These are phyloP conservation scores for Chrysemys picta DNA, from an alignment of 2,113 vertebrate genomes.

Conservation along the genomic window DNA sequence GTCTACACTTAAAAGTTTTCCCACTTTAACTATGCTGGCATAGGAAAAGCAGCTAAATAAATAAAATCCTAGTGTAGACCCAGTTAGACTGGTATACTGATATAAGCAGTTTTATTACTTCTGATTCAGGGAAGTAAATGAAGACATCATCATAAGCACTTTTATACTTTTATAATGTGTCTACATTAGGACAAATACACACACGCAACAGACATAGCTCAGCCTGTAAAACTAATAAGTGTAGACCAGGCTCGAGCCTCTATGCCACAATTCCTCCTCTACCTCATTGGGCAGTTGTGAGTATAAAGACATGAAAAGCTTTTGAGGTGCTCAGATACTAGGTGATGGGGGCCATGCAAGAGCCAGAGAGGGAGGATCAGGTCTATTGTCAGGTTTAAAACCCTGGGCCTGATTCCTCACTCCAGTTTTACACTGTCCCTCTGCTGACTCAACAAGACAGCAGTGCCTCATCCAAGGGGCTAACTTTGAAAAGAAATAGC, in stretches of 20 bases:
- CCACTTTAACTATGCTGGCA: fast-evolving
- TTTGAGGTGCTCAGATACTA: not conserved
- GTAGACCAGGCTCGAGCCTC: not conserved
- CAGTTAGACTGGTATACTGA: not conserved
- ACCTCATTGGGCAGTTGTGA: not conserved
- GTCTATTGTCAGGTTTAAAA: not conserved
- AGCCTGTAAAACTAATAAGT: not conserved
- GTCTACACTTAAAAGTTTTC: fast-evolving
- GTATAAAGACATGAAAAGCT: not conserved
- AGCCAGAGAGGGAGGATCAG: not conserved
- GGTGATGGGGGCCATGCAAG: not conserved
- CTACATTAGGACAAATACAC: not conserved
- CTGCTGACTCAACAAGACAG: constrained; percentile 10
- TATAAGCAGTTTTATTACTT: not conserved
- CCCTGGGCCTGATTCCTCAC: not conserved
- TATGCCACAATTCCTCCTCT: not conserved
- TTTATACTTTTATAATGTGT: not conserved
- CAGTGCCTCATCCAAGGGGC: constrained; percentile 50
- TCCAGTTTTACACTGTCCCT: not conserved
- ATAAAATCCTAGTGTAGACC: not conserved
- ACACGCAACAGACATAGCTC: not conserved
- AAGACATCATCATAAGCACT: not conserved
- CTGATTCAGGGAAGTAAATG: not conserved
- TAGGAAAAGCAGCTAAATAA: not conserved
- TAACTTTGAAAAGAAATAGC: constrained; percentile 52